These are phyloP conservation scores for Okamejei kenojei DNA, from an alignment of 2,797 vertebrate genomes.

Conservation along the genomic window DNA sequence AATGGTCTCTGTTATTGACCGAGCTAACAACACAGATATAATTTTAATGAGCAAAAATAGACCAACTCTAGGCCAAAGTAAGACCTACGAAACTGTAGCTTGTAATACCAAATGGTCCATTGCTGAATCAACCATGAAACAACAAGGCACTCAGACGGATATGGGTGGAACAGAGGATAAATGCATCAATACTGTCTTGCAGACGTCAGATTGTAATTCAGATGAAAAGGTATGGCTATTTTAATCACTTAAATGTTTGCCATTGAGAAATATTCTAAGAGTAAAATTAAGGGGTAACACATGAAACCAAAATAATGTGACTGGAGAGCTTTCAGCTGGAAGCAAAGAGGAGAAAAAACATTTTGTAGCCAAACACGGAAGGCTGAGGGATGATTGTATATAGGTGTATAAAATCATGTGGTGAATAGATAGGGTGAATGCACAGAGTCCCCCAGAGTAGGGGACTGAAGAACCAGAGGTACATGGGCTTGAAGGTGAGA, in stretches of 20 bases:
- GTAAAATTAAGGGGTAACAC: neutral
- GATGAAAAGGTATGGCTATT: conserved; percentile 48
- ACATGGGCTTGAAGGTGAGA: no score
- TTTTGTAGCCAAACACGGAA: no score
- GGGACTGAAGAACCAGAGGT: no score
- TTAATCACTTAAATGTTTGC: neutral
- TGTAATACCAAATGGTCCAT: conserved; percentile 45
- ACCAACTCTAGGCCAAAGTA: neutral
- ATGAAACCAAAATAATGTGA: conserved; percentile 35
- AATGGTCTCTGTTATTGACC: conserved; percentile 41
- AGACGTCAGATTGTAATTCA: conserved; percentile 39
- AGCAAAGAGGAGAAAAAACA: neutral
- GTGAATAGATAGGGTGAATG: no score
- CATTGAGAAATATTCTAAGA: neutral
- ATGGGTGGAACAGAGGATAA: neutral
- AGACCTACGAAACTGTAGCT: conserved; percentile 39
- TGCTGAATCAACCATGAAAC: accelerated
- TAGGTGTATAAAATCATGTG: no score
- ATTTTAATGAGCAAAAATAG: conserved; percentile 46
- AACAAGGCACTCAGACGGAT: neutral
- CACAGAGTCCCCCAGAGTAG: no score
- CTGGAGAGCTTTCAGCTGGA: neutral
- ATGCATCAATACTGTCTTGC: neutral
- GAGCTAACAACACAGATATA: conserved; percentile 50
- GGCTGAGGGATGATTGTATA: no score